Conservation (phyloP, 2,888 invertebrate genomes). For the Synergus itoensis region DNA sequence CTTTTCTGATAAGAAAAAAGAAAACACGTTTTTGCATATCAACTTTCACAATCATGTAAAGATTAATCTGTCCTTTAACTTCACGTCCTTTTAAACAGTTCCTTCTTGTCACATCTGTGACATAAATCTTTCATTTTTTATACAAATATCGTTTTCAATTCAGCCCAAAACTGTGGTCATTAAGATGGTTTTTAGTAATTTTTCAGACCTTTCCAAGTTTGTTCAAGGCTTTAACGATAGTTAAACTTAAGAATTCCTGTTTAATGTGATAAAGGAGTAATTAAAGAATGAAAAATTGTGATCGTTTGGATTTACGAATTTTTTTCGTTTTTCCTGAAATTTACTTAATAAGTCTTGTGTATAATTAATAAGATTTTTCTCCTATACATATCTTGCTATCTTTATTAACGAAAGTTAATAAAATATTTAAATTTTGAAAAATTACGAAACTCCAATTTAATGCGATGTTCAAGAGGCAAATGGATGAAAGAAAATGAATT, state of each 20-base stretch:
- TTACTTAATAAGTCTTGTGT: too few species aligned
- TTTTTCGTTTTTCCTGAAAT: too few species aligned
- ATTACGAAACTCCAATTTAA: neutral
- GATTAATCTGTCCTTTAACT: constrained; percentile 41
- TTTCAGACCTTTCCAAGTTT: neutral
- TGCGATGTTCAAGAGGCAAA: neutral
- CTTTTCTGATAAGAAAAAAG: neutral
- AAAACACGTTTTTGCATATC: neutral
- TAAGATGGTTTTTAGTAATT: neutral
- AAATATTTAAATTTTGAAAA: neutral
- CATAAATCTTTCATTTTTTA: neutral
- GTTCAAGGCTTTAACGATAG: neutral
- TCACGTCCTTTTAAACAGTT: constrained; percentile 67
- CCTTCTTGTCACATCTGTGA: constrained; percentile 55
- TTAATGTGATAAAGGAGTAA: neutral
- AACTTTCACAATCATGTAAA: neutral
- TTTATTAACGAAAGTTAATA: neutral
- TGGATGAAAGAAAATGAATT: neutral
- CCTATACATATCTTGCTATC: neutral
- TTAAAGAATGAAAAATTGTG: neutral
- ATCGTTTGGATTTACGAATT: neutral
- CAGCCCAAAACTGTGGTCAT: neutral
- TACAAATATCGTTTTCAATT: neutral
- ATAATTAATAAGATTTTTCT: neutral
- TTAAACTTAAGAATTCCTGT: neutral